A percentile compares a stretch with the other conserved stretches of the same genome.
phyloP scores from a whole-genome alignment of 1,140 invertebrate species.

The Calliopsis andreniformis region DNA sequence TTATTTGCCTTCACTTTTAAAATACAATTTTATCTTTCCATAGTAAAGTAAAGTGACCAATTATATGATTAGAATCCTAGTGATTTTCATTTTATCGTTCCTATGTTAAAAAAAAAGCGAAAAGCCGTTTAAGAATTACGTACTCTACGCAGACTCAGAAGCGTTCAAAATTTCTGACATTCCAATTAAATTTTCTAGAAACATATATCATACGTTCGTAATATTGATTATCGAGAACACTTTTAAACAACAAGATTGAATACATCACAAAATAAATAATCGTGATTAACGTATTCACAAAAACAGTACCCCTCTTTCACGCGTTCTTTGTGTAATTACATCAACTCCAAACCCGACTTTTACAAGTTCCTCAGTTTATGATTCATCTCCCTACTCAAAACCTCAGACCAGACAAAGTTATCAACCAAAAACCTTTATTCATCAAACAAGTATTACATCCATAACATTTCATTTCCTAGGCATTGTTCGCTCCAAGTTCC shows the following conservation, averaged over 20 bases:
- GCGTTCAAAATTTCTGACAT: background rate
- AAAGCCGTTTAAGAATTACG: background rate
- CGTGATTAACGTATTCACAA: background rate
- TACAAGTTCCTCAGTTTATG: too few relatives aligned
- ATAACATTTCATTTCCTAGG: too few relatives aligned
- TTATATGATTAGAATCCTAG: background rate
- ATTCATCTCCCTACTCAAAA: too few relatives aligned
- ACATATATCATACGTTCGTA: background rate
- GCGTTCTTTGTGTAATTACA: too few relatives aligned
- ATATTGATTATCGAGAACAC: background rate
- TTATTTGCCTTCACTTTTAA: background rate
- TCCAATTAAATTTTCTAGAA: background rate
- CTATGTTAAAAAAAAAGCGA: background rate
- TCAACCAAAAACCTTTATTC: too few relatives aligned
- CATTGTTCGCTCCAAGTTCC: too few relatives aligned
- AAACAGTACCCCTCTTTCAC: too few relatives aligned
- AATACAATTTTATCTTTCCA: background rate
- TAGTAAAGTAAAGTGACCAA: background rate
- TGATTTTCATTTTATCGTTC: constrained; percentile 3
- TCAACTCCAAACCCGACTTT: too few relatives aligned
- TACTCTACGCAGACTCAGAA: background rate
- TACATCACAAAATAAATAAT: background rate
- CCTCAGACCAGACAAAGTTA: too few relatives aligned
- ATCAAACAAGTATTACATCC: too few relatives aligned
- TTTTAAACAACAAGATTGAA: background rate